Evolutionary conservation across 2,113 vertebrate species (phyloP), one percentile per base, ranked within the genome.

Genomic region (Zosterops japonicus): DNA sequence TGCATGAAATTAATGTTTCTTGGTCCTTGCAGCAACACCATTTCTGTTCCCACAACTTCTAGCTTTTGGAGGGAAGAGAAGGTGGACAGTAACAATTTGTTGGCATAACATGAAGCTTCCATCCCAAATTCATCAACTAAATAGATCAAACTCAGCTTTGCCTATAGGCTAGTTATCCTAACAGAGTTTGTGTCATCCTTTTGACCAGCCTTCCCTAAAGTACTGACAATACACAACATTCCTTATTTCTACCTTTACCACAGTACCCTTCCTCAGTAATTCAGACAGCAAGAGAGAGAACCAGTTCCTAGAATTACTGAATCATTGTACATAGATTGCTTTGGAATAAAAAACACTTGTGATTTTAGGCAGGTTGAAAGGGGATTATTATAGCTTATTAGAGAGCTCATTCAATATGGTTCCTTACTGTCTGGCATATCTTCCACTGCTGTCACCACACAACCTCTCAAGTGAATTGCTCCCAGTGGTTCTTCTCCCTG

Each of bases 371-470:
- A 94, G 69, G 67, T 36, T 65, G 53, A 81, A 90, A 59, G 44
- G 39, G 8, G 11, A 6, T 27, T 29, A 69, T 12, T 22, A 56
- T 85, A 78, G 36, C 21, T 19, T 61, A 15, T 52, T 46, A 83
- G 24, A 95, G 23, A 82, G 41, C 8, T 74, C 19, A 65, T 83
- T 67, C 33, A 35, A 5, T 42, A 29, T 33, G 11, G 24, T 41
- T 93, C 33, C 98, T 98, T 98, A 99, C 99, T 98, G 74, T 99
- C 99, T 53, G 98, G 97, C 60, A 98, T 98, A 42, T 96, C 98
- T 97, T 99, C 99, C 91, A 99, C 98, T 11, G 98, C 99, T 28
- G 99, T 99, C 79, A 99, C 98, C 86, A 99, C 99, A 1, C 98
- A 99, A 9, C 98, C 99, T 89, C 99, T 98, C 95, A 99, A 97